Percentiles rank a stretch among this genome's conserved stretches.
phyloP scores from a whole-genome alignment of 2,797 vertebrate species.

The Macrochelys suwanniensis region DNA sequence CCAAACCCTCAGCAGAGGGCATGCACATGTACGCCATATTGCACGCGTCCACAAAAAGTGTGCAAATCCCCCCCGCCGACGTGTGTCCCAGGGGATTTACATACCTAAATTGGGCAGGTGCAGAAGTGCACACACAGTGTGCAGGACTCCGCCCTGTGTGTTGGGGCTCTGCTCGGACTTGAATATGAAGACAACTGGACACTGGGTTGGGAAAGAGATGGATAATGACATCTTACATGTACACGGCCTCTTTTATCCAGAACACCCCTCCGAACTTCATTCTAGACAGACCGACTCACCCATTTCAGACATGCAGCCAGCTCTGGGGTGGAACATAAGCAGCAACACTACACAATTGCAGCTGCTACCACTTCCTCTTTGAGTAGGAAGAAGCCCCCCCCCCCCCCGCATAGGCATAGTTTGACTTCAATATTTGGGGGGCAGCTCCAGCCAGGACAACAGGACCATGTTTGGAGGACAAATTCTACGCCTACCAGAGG shows the following conservation, averaged over 20 bases:
- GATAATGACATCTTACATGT: neutral
- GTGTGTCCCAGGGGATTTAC: neutral
- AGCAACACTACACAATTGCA: neutral
- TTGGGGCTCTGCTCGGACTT: neutral
- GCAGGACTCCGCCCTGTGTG: neutral
- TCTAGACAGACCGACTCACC: too few relatives aligned
- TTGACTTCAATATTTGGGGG: neutral
- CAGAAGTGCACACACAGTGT: neutral
- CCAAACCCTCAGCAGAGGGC: neutral
- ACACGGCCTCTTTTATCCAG: neutral
- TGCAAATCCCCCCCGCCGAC: neutral
- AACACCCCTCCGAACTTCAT: too few relatives aligned
- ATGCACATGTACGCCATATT: neutral
- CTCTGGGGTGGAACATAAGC: too few relatives aligned
- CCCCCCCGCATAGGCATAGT: neutral
- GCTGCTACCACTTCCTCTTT: too few relatives aligned
- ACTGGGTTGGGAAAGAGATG: neutral
- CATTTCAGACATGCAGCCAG: too few relatives aligned
- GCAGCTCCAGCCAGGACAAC: neutral
- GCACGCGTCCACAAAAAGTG: neutral
- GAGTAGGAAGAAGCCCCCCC: too few relatives aligned
- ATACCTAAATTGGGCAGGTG: neutral
- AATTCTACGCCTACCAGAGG: neutral
- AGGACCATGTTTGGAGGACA: neutral
- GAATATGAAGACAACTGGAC: neutral